These are phyloP conservation scores for Ptychobarbus kaznakovi DNA, from an alignment of 2,797 vertebrate species.

Conservation along the genomic window DNA sequence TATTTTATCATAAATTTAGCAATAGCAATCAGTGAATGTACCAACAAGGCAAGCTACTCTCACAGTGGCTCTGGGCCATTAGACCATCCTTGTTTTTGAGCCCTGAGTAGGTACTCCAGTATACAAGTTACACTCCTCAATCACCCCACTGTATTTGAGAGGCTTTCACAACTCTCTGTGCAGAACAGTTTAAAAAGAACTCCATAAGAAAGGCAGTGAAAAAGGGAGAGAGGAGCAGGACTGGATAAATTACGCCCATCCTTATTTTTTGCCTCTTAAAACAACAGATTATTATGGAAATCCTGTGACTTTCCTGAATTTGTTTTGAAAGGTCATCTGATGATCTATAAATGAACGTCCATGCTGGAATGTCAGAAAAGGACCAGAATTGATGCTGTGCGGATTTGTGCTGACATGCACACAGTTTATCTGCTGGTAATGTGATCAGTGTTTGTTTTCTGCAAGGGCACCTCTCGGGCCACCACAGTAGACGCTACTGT, in stretches of 20 bases:
- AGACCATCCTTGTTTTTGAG: background rate
- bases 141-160: background rate
- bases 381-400: background rate
- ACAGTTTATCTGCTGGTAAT: slow-evolving; percentile 29
- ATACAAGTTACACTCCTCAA: background rate
- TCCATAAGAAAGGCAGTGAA: background rate
- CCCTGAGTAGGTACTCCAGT: background rate
- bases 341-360: background rate
- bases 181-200: background rate
- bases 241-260: background rate
- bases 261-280: slow-evolving; percentile 31
- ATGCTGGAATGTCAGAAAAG: slow-evolving; percentile 13
- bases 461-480: slow-evolving; percentile 1
- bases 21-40: background rate
- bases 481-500: background rate
- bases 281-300: slow-evolving; percentile 27
- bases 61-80: background rate
- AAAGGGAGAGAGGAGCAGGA: background rate
- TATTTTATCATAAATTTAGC: too few relatives aligned
- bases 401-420: slow-evolving; percentile 27
- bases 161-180: slow-evolving; percentile 8
- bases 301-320: slow-evolving; percentile 2
- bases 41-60: background rate
- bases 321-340: slow-evolving; percentile 18
- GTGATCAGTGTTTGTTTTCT: slow-evolving; percentile 38